Conservation (phyloP, 2,113 vertebrate species). For the Cygnus atratus region DNA sequence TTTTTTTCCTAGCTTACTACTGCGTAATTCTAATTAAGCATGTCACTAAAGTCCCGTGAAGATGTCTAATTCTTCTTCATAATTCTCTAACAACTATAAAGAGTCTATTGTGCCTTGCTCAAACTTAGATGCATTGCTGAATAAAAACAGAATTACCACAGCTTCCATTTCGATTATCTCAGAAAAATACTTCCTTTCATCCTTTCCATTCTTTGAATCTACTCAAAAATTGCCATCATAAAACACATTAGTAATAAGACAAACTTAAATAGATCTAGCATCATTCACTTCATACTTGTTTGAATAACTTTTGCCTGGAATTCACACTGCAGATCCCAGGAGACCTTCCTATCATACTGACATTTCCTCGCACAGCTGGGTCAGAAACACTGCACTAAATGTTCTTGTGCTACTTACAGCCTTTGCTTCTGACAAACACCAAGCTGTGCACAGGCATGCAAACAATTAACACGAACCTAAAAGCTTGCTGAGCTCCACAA, state of each 20-base stretch:
- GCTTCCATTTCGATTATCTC: not conserved
- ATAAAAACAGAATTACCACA: not conserved
- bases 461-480: not conserved
- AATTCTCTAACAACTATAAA: not conserved
- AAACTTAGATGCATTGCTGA: not conserved
- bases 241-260: not conserved
- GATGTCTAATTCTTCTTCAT: not conserved
- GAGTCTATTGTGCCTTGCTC: not conserved
- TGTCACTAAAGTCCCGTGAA: not conserved
- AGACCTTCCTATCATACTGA: not conserved
- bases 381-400: not conserved
- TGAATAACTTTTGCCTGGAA: constrained; percentile 2
- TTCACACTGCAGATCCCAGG: not conserved
- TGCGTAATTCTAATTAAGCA: not conserved
- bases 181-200: not conserved
- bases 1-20: not conserved
- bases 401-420: not conserved
- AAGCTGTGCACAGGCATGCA: not conserved
- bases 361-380: not conserved
- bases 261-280: not conserved
- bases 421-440: not conserved
- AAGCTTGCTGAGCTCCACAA: not conserved
- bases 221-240: not conserved
- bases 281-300: not conserved
- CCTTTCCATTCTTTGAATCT: not conserved